phyloP scores from a whole-genome alignment of 2,797 vertebrate species.

The Enteromius treurensis region DNA sequence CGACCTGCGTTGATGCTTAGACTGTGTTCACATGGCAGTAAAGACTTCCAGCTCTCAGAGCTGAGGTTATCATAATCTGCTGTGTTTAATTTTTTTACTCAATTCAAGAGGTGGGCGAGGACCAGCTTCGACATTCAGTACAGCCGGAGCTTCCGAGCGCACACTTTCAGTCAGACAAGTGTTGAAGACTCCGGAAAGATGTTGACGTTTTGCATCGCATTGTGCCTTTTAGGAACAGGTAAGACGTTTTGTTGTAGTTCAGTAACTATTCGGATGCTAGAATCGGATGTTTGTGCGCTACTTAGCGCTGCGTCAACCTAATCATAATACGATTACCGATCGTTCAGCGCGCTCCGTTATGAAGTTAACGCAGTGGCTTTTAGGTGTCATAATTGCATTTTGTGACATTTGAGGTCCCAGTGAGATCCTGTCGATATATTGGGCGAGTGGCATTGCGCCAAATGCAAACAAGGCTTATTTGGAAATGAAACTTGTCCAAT shows the following conservation, averaged over 20 bases:
- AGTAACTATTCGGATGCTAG: neutral
- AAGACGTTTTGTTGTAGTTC: slow-evolving; percentile 59
- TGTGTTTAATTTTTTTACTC: neutral
- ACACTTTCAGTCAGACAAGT: slow-evolving; percentile 35
- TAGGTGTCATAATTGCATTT: slow-evolving; percentile 1
- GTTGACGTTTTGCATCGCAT: slow-evolving; percentile 71
- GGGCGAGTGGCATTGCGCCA: slow-evolving; percentile 49
- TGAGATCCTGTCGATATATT: slow-evolving; percentile 3
- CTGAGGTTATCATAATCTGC: slow-evolving; percentile 12
- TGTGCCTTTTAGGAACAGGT: slow-evolving; percentile 80
- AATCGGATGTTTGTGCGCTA: neutral
- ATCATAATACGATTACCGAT: neutral
- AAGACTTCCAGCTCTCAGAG: slow-evolving; percentile 25
- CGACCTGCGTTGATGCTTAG: neutral
- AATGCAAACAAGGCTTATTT: slow-evolving; percentile 42
- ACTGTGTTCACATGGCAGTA: slow-evolving; percentile 17
- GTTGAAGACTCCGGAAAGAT: slow-evolving; percentile 63
- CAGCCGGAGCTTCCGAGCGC: slow-evolving; percentile 31
- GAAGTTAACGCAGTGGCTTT: slow-evolving; percentile 12
- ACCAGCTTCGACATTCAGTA: slow-evolving; percentile 16
- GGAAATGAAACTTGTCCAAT: slow-evolving; percentile 37
- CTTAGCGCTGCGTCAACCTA: slow-evolving; percentile 18
- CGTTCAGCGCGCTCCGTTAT: neutral
- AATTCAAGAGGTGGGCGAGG: slow-evolving; percentile 39
- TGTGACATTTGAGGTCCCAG: neutral